A percentile compares a stretch with the other conserved stretches of the same genome.
phyloP scores from a whole-genome alignment of 2,888 invertebrate genomes.

The Tricholauxania praeusta region DNA sequence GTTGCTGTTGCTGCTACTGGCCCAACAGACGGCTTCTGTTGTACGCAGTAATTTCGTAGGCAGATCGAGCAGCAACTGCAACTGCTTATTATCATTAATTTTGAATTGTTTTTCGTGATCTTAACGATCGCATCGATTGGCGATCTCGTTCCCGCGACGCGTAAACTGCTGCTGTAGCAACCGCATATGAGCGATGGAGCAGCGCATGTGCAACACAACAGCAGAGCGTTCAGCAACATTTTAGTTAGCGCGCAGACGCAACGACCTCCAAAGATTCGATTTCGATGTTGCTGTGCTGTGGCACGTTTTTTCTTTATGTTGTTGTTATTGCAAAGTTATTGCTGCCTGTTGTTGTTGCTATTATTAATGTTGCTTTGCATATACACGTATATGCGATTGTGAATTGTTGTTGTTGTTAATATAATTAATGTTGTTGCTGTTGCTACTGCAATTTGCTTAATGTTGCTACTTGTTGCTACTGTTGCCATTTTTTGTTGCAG shows the following conservation, averaged over 20 bases:
- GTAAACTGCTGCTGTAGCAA: conserved; percentile 22
- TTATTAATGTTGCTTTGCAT: conserved; percentile 36
- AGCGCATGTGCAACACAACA: conserved; percentile 21
- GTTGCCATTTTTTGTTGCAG: conserved; percentile 9
- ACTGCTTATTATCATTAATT: conserved; percentile 68
- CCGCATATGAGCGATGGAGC: conserved; percentile 8
- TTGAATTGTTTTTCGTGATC: conserved; percentile 68
- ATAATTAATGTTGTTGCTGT: conserved; percentile 31
- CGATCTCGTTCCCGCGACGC: conserved; percentile 21
- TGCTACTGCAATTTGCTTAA: conserved; percentile 5
- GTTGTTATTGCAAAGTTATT: conserved; percentile 31
- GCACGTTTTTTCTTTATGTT: conserved; percentile 33
- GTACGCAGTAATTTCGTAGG: conserved; percentile 68
- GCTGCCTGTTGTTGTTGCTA: conserved; percentile 29
- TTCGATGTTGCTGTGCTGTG: conserved; percentile 7
- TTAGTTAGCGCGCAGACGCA: conserved; percentile 20
- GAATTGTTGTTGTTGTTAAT: conserved; percentile 34
- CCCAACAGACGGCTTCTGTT: conserved; percentile 66
- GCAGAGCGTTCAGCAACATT: conserved; percentile 15
- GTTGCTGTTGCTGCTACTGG: conserved; percentile 42
- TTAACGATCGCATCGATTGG: conserved; percentile 65
- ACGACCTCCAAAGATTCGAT: conserved; percentile 37
- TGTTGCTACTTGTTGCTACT: neutral
- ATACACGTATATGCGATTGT: conserved; percentile 19
- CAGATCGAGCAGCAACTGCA: conserved; percentile 46